Base-by-base conservation (phyloP, 2,797 vertebrate genomes). In the Heteromormyrus szaboi region DNA sequence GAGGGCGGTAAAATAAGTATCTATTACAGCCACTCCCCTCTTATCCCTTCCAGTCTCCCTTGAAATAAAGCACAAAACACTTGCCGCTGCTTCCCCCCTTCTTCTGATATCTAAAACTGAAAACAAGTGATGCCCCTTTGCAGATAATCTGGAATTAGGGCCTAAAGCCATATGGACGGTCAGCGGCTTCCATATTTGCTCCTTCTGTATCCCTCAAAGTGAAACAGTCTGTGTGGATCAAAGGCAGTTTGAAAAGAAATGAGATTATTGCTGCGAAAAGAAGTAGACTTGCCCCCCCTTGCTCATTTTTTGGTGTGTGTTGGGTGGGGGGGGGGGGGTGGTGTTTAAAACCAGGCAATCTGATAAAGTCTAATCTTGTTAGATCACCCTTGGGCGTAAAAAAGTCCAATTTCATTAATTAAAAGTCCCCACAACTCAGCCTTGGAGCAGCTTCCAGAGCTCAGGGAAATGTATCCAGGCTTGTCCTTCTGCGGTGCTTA, bases 1-100 rank as follows among this genome's bases (percentile, higher is more conserved):
- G 94, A 94, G 95, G 96, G 95, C 94, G 95, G 95, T 94, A 92
- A 96, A 95, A 96, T 97, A 96, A 96, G 96, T 96, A 97, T 96
- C 96, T 96, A 96, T 97, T 96, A 97, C 96, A 96, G 95, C 95
- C 95, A 95, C 95, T 93, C 94, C 85, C 94, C 94, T 95, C 95
- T 95, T 95, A 95, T 93, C 94, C 95, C 92, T 89, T 91, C 93
- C 91, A 93, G 94, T 93, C 94, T 91, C 93, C 90, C 94, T 93
- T 94, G 94, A 96, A 95, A 95, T 93, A 92, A 95, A 93, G 92
- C 94, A 95, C 95, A 95, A 96, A 96, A 95, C 96, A 94, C 94
- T 96, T 91, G 93, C 93, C 94, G 93, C 91, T 93, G 92, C 93
- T 33, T 93, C 93, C 94, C 94, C 90, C 93, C 94, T 93, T 93